These are phyloP conservation scores for Orthonychiurus folsomi DNA, from an alignment of 2,888 invertebrate species.

Conservation along the genomic window DNA sequence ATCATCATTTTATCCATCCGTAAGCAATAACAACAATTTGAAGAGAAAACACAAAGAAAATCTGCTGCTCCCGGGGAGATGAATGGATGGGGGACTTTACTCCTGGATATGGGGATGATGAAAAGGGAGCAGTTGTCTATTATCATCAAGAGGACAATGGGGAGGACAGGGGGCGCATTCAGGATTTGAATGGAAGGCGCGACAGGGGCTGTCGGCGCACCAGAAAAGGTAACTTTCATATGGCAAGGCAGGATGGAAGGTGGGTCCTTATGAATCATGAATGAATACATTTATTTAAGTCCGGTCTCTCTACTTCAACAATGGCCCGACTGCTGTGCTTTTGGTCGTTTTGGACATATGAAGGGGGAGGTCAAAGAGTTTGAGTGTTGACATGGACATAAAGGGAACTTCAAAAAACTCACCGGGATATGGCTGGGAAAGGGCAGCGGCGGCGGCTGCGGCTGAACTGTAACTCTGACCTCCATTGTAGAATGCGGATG, in stretches of 20 bases:
- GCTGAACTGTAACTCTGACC: conserved; percentile 33
- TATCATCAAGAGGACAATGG: too few species aligned
- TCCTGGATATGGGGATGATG: too few species aligned
- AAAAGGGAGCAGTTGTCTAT: too few species aligned
- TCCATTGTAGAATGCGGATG: conserved; percentile 39
- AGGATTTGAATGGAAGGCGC: not conserved
- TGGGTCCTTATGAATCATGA: too few species aligned
- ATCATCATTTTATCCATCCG: too few species aligned
- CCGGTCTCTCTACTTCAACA: not conserved
- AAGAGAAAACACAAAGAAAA: too few species aligned
- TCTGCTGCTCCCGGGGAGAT: too few species aligned
- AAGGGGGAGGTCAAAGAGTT: conserved; percentile 19
- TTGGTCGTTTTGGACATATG: not conserved
- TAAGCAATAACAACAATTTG: too few species aligned
- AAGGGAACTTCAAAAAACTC: conserved; percentile 29
- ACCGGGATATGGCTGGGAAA: conserved; percentile 40
- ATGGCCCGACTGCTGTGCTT: not conserved
- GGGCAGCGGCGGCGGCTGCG: conserved; percentile 31
- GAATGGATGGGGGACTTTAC: too few species aligned
- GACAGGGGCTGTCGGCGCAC: not conserved
- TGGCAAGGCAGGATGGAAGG: not conserved
- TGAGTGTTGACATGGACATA: conserved; percentile 33
- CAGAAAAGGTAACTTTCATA: not conserved
- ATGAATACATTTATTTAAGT: not conserved
- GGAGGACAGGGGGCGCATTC: not conserved